Conservation (phyloP, 2,888 invertebrate genomes). For the Pyrrhosoma nymphula region DNA sequence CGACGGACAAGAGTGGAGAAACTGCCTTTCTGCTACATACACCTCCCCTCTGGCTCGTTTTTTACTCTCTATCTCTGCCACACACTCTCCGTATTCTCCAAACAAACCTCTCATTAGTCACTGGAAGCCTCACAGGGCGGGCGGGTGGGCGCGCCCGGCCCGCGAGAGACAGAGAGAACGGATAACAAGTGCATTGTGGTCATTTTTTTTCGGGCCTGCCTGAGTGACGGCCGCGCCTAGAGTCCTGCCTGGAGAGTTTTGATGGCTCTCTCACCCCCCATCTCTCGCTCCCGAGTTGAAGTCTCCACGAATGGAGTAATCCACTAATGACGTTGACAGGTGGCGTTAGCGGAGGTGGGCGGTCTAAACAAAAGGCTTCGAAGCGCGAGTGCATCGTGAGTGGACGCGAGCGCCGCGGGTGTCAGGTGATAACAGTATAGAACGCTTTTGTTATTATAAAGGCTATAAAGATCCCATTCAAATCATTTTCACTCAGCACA, state of each 20-base stretch:
- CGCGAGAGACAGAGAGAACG: background rate
- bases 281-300: background rate
- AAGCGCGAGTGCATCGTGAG: background rate
- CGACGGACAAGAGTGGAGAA: background rate
- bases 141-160: too few species aligned
- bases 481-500: background rate
- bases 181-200: background rate
- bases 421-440: background rate
- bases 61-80: background rate
- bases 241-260: background rate
- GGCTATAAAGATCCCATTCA: background rate
- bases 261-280: background rate
- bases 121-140: background rate
- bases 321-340: background rate
- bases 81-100: background rate
- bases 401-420: background rate
- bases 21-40: background rate
- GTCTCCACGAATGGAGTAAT: background rate
- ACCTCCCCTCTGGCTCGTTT: background rate
- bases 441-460: background rate
- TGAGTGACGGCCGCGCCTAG: background rate
- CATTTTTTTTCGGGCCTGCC: background rate
- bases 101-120: background rate
- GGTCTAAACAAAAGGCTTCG: background rate
- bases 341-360: background rate